Base-by-base conservation (phyloP, 2,113 vertebrate species). In the Lophotis ruficrista region DNA sequence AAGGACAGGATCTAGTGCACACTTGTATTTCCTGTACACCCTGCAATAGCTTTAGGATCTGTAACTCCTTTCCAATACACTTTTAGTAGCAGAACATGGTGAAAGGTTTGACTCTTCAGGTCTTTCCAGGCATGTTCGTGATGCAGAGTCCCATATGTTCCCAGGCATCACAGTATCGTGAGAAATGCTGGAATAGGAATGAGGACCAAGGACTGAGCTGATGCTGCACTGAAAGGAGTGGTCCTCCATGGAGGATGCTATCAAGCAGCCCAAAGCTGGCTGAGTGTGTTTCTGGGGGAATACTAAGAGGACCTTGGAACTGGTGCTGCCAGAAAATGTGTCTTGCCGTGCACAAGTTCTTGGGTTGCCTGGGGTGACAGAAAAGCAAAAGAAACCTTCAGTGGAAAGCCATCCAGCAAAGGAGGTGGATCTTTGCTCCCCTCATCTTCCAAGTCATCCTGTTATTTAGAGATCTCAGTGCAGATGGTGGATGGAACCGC, bases 101-200 rank as follows among this genome's bases (percentile, higher is more conserved):
- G 19, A 50, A 89, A 84, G 5, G 9, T 82, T 45, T 41, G 28
- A 11, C 19, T 47, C 35, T 30, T 75, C 66, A 27, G 20, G 22
- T 35, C 38, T 35, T 54, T 7, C 45, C 57, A 79, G 33, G 38
- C 22, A 12, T 23, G 5, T n/a, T 14, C 54, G 15, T 10, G 28
- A 6, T 57, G 70, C 14, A 53, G 30, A n/a, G 66, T 50, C 28
- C 28, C 12, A 0, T 0, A 2, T 3, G 8, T 33, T 48, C 45
- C 30, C 35, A 45, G 23, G 25, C 14, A n/a, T 5, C 51, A 48
- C 23, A 18, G 30, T 6, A 8, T 12, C 2, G 2, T 35, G n/a
- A 38, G 54, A 23, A 14, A 4, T 1, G 1, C 37, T 38, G 69
- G 37, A 27, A 41, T 5, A 18, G 58, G 37, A 68, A n/a, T 14